Evolutionary conservation across 2,797 vertebrate genomes (phyloP).

Genomic region (Rhodeus uyekii): DNA sequence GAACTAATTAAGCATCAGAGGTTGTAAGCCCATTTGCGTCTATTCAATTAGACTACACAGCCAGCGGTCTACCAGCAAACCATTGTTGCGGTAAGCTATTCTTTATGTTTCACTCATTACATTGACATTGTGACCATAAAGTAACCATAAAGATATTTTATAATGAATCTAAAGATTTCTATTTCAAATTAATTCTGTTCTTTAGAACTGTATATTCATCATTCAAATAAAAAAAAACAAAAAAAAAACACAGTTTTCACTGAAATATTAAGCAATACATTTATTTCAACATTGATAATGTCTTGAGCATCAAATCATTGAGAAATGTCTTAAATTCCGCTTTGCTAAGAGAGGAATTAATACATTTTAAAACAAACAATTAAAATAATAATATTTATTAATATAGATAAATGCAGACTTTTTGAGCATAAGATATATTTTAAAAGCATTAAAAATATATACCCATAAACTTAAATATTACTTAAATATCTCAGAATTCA

Average conservation of each 20-base stretch:
- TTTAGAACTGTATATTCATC: neutral
- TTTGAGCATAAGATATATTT: too few relatives aligned
- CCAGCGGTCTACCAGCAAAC: slow-evolving; percentile 46
- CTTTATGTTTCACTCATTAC: neutral
- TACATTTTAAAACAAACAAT: neutral
- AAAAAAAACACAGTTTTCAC: too few relatives aligned
- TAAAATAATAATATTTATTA: too few relatives aligned
- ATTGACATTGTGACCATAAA: too few relatives aligned
- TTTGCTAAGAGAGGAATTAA: neutral
- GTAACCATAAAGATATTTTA: neutral
- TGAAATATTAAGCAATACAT: too few relatives aligned
- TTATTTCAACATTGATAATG: neutral
- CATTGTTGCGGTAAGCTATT: slow-evolving; percentile 35
- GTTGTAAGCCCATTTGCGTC: slow-evolving; percentile 70
- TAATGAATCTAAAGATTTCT: neutral
- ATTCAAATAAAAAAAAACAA: too few relatives aligned
- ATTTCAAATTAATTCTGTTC: neutral
- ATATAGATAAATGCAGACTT: too few relatives aligned
- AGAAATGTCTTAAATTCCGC: neutral
- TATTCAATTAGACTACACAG: slow-evolving; percentile 69
- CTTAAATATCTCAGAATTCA: neutral
- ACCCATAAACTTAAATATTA: too few relatives aligned
- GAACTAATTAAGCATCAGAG: slow-evolving; percentile 62
- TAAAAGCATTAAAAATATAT: too few relatives aligned
- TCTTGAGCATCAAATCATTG: neutral